Evolutionary conservation across 2,797 vertebrate genomes (phyloP).

Genomic region (Esox lucius): DNA sequence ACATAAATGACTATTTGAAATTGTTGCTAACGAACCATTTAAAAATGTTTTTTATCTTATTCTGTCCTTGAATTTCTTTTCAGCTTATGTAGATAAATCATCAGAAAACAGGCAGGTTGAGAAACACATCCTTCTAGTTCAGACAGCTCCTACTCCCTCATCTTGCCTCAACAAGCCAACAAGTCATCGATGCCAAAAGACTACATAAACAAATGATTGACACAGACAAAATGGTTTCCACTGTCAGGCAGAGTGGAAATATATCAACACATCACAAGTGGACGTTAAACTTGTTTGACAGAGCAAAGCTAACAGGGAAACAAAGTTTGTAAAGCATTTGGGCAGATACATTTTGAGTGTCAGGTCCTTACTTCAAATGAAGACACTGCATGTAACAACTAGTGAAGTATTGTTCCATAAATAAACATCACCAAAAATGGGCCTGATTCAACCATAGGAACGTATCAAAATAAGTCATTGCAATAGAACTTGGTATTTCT

Average conservation of each 20-base stretch:
- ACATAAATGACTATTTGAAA: neutral
- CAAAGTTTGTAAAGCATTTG: conserved; percentile 27
- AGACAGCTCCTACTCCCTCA: neutral
- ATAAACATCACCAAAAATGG: no score
- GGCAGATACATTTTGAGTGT: conserved; percentile 2
- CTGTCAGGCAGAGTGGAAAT: conserved; percentile 25
- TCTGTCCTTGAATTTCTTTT: neutral
- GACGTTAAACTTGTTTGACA: conserved; percentile 25
- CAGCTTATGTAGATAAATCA: neutral
- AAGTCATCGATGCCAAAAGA: conserved; percentile 29
- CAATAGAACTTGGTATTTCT: no score
- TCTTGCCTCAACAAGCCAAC: conserved; percentile 28
- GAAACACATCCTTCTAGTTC: neutral
- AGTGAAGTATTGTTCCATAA: neutral
- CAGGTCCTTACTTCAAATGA: neutral
- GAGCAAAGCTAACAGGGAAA: conserved; percentile 34
- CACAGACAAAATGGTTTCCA: conserved; percentile 31
- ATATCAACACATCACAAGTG: conserved; percentile 32
- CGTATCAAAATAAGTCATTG: no score
- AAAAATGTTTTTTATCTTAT: neutral
- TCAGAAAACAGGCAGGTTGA: neutral
- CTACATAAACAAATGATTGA: conserved; percentile 34
- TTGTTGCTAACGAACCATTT: neutral
- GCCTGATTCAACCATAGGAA: no score
- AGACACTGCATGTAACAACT: neutral